Conservation (phyloP, 2,113 vertebrate genomes). For the Gobiocypris rarus region DNA sequence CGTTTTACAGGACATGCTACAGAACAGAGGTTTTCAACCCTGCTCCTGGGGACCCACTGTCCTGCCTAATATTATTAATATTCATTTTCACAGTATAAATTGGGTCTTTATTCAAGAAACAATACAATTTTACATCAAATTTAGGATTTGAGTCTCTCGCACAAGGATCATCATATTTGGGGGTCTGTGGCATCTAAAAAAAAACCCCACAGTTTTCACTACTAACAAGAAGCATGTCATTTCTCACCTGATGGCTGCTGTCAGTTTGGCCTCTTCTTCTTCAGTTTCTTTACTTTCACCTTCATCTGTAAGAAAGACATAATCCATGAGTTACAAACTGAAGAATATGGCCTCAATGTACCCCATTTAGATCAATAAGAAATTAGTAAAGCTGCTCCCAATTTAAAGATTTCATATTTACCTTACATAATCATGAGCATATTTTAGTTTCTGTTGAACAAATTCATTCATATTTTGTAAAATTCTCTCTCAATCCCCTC, state of each 20-base stretch:
- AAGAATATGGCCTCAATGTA: neutral
- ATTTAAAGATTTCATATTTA: neutral
- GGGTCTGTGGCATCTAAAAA: neutral
- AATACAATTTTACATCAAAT: too few relatives aligned
- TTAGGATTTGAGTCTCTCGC: neutral
- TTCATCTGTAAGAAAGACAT: constrained; percentile 81
- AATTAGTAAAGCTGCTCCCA: neutral
- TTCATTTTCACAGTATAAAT: too few relatives aligned
- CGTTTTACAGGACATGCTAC: too few relatives aligned
- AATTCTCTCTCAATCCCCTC: neutral
- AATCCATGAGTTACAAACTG: neutral
- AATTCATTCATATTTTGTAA: neutral
- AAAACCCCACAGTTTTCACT: too few relatives aligned
- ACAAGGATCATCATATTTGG: too few relatives aligned
- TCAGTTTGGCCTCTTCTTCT: constrained; percentile 81
- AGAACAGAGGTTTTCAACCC: too few relatives aligned
- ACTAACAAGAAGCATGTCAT: neutral
- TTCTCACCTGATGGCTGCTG: constrained; percentile 71
- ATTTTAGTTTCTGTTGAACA: neutral
- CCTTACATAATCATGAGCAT: too few relatives aligned
- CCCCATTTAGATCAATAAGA: neutral
- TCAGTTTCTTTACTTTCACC: constrained; percentile 84
- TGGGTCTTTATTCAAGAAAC: neutral
- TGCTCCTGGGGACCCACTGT: too few relatives aligned
- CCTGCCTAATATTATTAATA: too few relatives aligned